Percentiles rank a stretch among this genome's conserved stretches.
Evolutionary conservation across 1,140 invertebrate species (phyloP).

Genomic region (Musca vetustissima): DNA sequence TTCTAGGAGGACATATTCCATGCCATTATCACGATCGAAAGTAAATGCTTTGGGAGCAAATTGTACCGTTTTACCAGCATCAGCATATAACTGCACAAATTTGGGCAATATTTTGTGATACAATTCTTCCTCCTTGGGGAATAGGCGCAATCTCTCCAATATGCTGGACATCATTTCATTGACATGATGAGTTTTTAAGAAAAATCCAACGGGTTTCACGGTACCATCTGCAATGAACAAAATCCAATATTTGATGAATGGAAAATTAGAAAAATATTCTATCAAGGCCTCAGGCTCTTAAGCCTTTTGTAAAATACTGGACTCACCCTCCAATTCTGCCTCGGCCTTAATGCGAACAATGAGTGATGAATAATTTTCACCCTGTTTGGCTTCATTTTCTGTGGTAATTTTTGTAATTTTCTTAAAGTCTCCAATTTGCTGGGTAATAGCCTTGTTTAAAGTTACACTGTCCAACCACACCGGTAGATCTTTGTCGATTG

Average conservation of each 20-base stretch:
- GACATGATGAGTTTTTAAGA: conserved; percentile 41
- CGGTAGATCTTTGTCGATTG: conserved; percentile 19
- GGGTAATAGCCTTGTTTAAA: conserved; percentile 38
- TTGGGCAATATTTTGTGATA: conserved; percentile 46
- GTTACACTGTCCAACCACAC: conserved; percentile 41
- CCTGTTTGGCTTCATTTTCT: conserved; percentile 30
- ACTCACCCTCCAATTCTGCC: conserved; percentile 40
- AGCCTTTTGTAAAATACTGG: neutral
- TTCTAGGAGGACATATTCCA: conserved; percentile 56
- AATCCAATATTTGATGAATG: neutral
- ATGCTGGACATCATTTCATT: conserved; percentile 42
- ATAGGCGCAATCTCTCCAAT: conserved; percentile 37
- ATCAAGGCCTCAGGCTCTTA: too few species aligned
- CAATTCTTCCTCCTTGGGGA: conserved; percentile 47
- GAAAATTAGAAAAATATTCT: conserved; percentile 1
- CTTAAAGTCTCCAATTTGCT: conserved; percentile 37
- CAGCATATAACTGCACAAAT: conserved; percentile 42
- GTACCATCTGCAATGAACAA: conserved; percentile 34
- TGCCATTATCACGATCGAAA: conserved; percentile 42
- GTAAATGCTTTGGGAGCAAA: conserved; percentile 47
- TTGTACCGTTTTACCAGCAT: conserved; percentile 38
- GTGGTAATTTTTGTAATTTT: conserved; percentile 31
- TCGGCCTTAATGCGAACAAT: conserved; percentile 41
- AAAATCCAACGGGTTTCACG: conserved; percentile 37
- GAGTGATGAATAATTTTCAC: conserved; percentile 41